These are phyloP conservation scores for Caenorhabditis sp. DNA, from an alignment of 2,888 invertebrate species.

Conservation along the genomic window DNA sequence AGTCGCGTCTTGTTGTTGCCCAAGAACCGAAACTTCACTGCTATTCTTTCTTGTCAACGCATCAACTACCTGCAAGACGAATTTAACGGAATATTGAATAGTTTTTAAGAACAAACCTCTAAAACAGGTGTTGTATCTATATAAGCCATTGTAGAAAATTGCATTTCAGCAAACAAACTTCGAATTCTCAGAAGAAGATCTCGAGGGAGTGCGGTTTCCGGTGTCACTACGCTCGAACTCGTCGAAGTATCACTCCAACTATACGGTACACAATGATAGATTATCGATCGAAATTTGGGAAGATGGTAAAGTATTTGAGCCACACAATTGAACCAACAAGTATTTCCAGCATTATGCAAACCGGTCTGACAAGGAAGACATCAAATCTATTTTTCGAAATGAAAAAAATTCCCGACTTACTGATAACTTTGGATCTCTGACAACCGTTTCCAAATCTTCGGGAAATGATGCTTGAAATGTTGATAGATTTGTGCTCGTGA, in stretches of 20 bases:
- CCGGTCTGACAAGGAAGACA: constrained; percentile 20
- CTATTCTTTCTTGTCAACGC: not conserved
- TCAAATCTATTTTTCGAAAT: not conserved
- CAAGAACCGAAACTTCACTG: constrained; percentile 7
- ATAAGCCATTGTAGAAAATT: constrained; percentile 16
- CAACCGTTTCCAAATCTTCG: constrained; percentile 1
- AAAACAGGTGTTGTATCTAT: constrained; percentile 16
- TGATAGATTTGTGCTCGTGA: not conserved
- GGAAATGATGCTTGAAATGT: not conserved
- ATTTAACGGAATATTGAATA: not conserved
- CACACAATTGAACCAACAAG: constrained; percentile 49
- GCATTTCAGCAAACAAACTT: constrained; percentile 26
- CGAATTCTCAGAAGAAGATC: constrained; percentile 24
- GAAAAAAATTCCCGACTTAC: not conserved
- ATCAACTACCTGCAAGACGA: constrained; percentile 9
- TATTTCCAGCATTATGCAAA: constrained; percentile 43
- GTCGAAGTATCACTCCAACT: not conserved
- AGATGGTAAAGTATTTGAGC: constrained; percentile 32
- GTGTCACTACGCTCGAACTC: constrained; percentile 1
- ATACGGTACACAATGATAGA: constrained; percentile 10
- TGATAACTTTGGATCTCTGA: constrained; percentile 10
- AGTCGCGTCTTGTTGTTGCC: constrained; percentile 39
- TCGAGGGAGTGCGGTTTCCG: not conserved
- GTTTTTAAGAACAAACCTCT: constrained; percentile 1
- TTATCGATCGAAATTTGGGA: constrained; percentile 17